phyloP scores from a whole-genome alignment of 1,140 invertebrate genomes.

The Aricia agestis region DNA sequence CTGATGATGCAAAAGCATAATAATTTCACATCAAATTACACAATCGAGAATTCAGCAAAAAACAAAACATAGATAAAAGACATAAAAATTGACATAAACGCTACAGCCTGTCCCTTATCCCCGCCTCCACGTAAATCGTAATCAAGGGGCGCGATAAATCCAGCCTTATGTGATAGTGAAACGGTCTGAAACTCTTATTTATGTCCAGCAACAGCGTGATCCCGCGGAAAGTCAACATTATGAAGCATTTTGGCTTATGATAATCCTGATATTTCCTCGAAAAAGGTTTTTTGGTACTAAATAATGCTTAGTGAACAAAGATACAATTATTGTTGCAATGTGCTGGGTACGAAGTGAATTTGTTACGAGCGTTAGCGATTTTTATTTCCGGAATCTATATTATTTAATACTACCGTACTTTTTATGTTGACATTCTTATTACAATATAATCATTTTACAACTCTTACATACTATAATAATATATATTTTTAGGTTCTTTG shows the following conservation, averaged over 20 bases:
- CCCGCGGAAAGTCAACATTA: slow-evolving; percentile 8
- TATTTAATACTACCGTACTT: background rate
- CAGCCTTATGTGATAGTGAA: slow-evolving; percentile 46
- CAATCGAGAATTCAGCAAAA: too few relatives aligned
- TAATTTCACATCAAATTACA: too few relatives aligned
- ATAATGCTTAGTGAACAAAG: background rate
- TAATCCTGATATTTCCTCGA: background rate
- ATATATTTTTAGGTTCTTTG: too few relatives aligned
- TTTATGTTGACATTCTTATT: too few relatives aligned
- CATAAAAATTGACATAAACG: background rate
- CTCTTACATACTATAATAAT: too few relatives aligned
- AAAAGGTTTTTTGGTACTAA: background rate
- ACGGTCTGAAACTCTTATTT: slow-evolving; percentile 48
- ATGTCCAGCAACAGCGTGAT: slow-evolving; percentile 35
- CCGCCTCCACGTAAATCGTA: slow-evolving; percentile 38
- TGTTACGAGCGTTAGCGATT: background rate
- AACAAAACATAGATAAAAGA: background rate
- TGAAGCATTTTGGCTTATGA: slow-evolving; percentile 12
- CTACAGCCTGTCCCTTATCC: background rate
- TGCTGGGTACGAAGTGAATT: background rate
- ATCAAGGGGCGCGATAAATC: slow-evolving; percentile 48
- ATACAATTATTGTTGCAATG: background rate
- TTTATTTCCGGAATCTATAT: background rate
- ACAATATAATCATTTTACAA: too few relatives aligned
- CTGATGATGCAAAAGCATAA: too few relatives aligned